A percentile compares a stretch with the other conserved stretches of the same genome.
Evolutionary conservation across 2,113 vertebrate genomes (phyloP).

Genomic region (Eupsittula cactorum): DNA sequence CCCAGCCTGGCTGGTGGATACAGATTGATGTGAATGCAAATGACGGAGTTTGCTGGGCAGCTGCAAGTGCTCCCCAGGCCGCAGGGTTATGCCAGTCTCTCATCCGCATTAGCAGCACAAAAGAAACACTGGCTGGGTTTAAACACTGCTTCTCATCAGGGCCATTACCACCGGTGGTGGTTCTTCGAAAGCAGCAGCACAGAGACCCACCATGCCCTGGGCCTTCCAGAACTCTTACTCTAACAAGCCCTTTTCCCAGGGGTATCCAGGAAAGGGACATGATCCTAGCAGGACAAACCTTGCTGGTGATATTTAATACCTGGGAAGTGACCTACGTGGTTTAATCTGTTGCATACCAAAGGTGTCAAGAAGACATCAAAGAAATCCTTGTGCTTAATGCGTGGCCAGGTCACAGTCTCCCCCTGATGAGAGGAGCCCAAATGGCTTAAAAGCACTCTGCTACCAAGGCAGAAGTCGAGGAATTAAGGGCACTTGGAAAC

Average conservation of each 20-base stretch:
- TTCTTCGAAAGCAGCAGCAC: neutral
- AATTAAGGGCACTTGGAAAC: constrained; percentile 37
- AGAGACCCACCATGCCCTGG: neutral
- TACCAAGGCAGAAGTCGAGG: neutral
- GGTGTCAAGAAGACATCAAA: constrained; percentile 21
- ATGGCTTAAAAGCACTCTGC: neutral
- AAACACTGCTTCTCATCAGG: neutral
- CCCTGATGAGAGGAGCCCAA: neutral
- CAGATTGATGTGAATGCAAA: neutral
- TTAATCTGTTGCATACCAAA: constrained; percentile 27
- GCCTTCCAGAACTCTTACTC: neutral
- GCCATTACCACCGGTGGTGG: neutral
- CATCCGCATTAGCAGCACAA: neutral
- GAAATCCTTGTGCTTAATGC: constrained; percentile 13
- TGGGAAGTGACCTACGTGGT: constrained; percentile 31
- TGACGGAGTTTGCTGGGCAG: neutral
- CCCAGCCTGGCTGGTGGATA: neutral
- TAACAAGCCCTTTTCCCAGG: neutral
- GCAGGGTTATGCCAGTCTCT: neutral
- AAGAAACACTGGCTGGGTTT: neutral
- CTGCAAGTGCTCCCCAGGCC: neutral
- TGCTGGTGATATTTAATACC: constrained; percentile 3
- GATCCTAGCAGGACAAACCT: neutral
- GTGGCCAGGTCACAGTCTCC: constrained; percentile 14
- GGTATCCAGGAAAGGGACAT: neutral